Evolutionary conservation across 2,113 vertebrate genomes (phyloP).

Genomic region (Gallinago media): DNA sequence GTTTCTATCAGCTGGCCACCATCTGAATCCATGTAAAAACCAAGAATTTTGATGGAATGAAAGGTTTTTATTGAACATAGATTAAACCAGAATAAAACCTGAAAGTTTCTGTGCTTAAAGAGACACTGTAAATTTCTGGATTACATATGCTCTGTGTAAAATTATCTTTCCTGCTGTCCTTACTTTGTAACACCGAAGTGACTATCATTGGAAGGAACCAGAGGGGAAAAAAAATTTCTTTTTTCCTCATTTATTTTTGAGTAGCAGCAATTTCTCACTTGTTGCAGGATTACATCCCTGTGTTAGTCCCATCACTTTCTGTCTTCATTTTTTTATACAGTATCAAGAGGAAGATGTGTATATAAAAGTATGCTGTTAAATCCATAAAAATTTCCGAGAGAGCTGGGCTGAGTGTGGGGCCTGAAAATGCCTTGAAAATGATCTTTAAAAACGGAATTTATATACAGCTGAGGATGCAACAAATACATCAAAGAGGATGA

Average conservation of each 20-base stretch:
- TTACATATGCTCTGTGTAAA: not conserved
- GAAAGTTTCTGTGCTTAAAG: not conserved
- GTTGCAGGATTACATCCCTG: not conserved
- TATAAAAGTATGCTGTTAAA: not conserved
- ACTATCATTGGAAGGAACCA: not conserved
- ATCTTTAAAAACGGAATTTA: not conserved
- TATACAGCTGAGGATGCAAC: not conserved
- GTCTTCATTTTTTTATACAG: not conserved
- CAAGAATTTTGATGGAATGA: not conserved
- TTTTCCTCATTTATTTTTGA: not conserved
- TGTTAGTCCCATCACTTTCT: not conserved
- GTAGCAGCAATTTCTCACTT: not conserved
- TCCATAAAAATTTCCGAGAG: not conserved
- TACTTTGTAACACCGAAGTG: not conserved
- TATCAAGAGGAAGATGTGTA: not conserved
- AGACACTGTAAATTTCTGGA: not conserved
- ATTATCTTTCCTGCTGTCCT: not conserved
- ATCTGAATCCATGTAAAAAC: not conserved
- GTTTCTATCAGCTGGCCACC: not conserved
- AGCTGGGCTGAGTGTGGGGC: not conserved
- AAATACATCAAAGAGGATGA: not conserved
- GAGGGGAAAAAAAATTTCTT: not conserved
- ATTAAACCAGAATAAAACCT: not conserved
- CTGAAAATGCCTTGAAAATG: not conserved
- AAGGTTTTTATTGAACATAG: not conserved